Base-by-base conservation (phyloP, 2,113 vertebrate species). In the Anas platyrhynchos region DNA sequence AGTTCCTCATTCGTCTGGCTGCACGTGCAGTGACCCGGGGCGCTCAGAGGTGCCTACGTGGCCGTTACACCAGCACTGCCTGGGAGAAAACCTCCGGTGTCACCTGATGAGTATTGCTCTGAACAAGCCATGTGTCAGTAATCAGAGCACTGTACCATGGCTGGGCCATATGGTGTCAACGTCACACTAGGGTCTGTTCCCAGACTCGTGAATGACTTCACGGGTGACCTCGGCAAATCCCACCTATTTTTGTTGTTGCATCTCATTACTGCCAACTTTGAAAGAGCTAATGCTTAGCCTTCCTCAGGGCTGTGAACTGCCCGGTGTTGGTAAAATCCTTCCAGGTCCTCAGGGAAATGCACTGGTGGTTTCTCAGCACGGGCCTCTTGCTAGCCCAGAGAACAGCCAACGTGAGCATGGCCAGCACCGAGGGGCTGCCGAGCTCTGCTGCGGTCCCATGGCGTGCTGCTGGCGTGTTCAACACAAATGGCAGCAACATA, bases 401-500 rank as follows among this genome's bases (percentile, higher is more conserved):
- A 62, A 36, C 8, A 43, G 63, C 50, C 81, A 41, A 23, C 0
- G 2, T 0, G 6, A 71, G 21, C 1, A 0, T 32, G 48, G 62
- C 61, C 50, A 58, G 71, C 43, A 31, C 44, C 0, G 0, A 34
- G 66, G 48, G 13, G 31, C 46, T 1, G 9, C 61, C 0, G 1
- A 74, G 34, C 34, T 72, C 52, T 81, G 62, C 16, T 0, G 0
- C 0, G 0, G n/a, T 34, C 54, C 46, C 50, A 20, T 54, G 1
- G 1, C 0, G 0, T 48, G 36, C 36, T 16, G 1, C 46, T 41
- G 46, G 29, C 38, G 69, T 63, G 68, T 90, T 75, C 59, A 75
- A 56, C 81, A 86, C 88, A 90, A 83, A 83, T 23, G 11, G 67
- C 8, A 22, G 61, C 86, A 65, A 20, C 17, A 13, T 18, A 13